Conservation (phyloP, 2,797 vertebrate species). For the Megalops cyprinoides region DNA sequence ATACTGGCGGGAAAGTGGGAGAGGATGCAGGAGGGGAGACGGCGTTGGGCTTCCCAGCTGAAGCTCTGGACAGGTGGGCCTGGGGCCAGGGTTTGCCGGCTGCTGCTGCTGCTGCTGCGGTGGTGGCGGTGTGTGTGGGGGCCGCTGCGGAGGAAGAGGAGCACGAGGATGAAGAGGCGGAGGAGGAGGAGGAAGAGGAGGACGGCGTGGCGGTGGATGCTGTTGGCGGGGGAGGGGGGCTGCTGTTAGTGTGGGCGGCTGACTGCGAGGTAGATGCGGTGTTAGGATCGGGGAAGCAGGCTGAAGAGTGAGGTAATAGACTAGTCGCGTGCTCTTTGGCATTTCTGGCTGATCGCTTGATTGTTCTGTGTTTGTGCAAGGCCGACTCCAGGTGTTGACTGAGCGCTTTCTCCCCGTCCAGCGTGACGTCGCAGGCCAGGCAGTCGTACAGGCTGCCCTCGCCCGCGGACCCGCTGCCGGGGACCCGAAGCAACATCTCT, state of each 20-base stretch:
- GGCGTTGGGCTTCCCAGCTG: conserved; percentile 70
- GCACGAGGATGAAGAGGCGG: conserved; percentile 57
- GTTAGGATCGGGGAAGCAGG: conserved; percentile 91
- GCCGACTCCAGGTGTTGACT: conserved; percentile 85
- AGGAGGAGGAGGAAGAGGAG: conserved; percentile 45
- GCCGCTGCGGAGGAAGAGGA: conserved; percentile 27
- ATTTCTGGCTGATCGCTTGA: conserved; percentile 94
- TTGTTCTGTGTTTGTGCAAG: conserved; percentile 90
- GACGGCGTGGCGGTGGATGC: conserved; percentile 30
- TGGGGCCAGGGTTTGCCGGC: conserved; percentile 74
- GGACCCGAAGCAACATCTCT: conserved; percentile 83
- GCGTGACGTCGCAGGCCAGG: conserved; percentile 84
- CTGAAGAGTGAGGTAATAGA: conserved; percentile 98
- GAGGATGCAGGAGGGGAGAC: conserved; percentile 56
- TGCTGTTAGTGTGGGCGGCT: conserved; percentile 89
- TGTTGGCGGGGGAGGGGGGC: conserved; percentile 74
- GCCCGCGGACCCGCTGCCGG: conserved; percentile 59
- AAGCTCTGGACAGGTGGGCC: conserved; percentile 69
- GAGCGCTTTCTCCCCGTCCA: conserved; percentile 84
- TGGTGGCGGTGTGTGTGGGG: conserved; percentile 58
- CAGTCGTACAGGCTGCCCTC: conserved; percentile 80
- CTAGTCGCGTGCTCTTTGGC: conserved; percentile 99
- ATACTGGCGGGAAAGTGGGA: conserved; percentile 76
- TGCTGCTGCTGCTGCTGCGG: conserved; percentile 49
- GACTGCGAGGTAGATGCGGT: conserved; percentile 98